Evolutionary conservation across 2,797 vertebrate species (phyloP), one percentile per base, ranked within the genome.

Genomic region (Ctenochaetus hawaiiensis): DNA sequence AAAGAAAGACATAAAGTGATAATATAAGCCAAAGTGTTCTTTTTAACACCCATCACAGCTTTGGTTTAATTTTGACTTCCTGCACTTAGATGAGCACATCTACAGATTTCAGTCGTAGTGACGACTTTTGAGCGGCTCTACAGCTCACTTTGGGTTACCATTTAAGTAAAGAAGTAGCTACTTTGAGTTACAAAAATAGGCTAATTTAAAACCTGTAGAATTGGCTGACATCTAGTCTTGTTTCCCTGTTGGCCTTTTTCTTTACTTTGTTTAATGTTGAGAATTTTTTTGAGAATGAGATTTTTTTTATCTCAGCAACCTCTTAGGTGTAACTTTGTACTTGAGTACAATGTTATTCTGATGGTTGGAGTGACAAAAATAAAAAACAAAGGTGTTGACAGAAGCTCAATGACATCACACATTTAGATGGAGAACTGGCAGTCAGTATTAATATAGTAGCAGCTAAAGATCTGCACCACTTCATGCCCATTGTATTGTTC

Each of bases 401-500:
- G 5, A 66, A 59, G 7, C 9, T 43, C 3, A 23, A 39, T 18
- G 10, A 45, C n/a, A 52, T 52, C 23, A 34, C 5, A 39, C 13
- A 61, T 54, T 34, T 23, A 56, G 22, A 37, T 37, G 23, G n/a
- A 3, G 0, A 3, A 10, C 16, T 37, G 18, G 10, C 13, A 20
- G 54, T 20, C 9, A 3, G 5, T 34, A 37, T 59, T 6, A 59
- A 52, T 51, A 7, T 34, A 34, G 30, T 6, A 47, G 47, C 8
- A 61, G 69, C 41, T 34, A 3, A 59, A 34, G 20, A 60, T 53
- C 18, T 34, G 22, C 13, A 20, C 2, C 37, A 58, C 23, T 34
- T 58, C 58, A 75, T 56, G 43, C 16, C 22, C 18, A n/a, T 43
- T 51, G 13, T 51, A n/a, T 65, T 59, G 17, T 56, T 14, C 30